These are phyloP conservation scores for fruit fly (Drosophila melanogaster) DNA, from an alignment of 1,140 invertebrate genomes.

Conservation along the genomic window DNA sequence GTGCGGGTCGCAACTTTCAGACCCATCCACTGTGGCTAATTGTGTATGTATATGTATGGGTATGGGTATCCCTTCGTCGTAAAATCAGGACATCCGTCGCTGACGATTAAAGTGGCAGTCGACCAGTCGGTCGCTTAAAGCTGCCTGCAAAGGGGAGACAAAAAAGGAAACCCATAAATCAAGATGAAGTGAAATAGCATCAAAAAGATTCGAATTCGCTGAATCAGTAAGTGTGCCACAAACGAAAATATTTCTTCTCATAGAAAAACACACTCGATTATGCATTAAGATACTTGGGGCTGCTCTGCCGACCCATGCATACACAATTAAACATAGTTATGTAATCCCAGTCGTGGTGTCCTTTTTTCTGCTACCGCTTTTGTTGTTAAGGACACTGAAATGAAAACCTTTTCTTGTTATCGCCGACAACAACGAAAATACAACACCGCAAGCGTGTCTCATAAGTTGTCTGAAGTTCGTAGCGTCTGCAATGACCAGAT, in stretches of 20 bases:
- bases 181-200: conserved; percentile 38
- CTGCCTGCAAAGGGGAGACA: conserved; percentile 29
- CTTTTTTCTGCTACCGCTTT: neutral
- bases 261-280: conserved; percentile 40
- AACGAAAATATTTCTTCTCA: conserved; percentile 7
- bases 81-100: conserved; percentile 35
- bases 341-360: conserved; percentile 1
- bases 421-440: conserved; percentile 17
- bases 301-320: conserved; percentile 11
- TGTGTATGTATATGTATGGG: conserved; percentile 23
- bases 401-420: conserved; percentile 34
- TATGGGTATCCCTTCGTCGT: conserved; percentile 8
- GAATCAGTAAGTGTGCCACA: conserved; percentile 27
- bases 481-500: conserved; percentile 19
- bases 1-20: conserved; percentile 29
- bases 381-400: conserved; percentile 8
- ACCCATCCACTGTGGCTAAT: conserved; percentile 56
- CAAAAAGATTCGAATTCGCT: conserved; percentile 18
- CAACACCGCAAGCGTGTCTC: conserved; percentile 3
- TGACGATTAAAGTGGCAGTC: conserved; percentile 23
- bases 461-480: conserved; percentile 4
- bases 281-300: conserved; percentile 10
- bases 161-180: conserved; percentile 37
- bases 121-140: conserved; percentile 25
- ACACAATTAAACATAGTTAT: conserved; percentile 42